A percentile compares a stretch with the other conserved stretches of the same genome.
Conservation (phyloP, 53 echinoderm and acorn worm species). For the Arbacia lixula region DNA sequence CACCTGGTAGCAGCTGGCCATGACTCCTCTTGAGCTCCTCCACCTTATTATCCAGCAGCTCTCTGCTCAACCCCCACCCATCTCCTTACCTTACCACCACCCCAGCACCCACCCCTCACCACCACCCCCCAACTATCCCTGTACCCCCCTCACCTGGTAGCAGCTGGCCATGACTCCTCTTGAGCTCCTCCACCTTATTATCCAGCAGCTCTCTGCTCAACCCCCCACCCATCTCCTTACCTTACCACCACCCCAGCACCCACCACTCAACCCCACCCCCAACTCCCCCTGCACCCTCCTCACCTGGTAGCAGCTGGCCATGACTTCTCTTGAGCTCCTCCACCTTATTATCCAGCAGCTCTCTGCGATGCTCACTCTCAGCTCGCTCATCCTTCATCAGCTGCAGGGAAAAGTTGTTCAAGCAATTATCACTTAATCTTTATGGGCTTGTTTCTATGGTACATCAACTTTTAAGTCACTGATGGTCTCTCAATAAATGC, state of each 20-base stretch:
- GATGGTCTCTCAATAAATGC: neutral
- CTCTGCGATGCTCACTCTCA: conserved; percentile 80
- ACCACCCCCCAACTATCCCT: too few species aligned
- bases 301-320: conserved; percentile 94
- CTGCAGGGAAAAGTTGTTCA: conserved; percentile 20
- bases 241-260: too few species aligned
- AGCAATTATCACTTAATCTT: neutral
- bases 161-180: conserved; percentile 88
- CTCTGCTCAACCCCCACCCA: too few species aligned
- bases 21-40: conserved; percentile 84
- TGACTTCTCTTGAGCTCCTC: conserved; percentile 84
- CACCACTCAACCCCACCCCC: too few species aligned
- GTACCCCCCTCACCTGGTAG: too few species aligned
- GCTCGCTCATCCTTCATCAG: conserved; percentile 90
- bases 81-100: too few species aligned
- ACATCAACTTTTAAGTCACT: too few species aligned
- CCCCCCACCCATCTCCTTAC: too few species aligned
- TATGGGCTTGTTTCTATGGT: neutral
- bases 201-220: conserved; percentile 80
- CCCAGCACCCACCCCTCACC: too few species aligned
- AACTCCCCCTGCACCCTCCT: neutral
- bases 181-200: conserved; percentile 89
- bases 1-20: conserved; percentile 96
- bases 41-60: conserved; percentile 90
- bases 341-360: conserved; percentile 90